These are phyloP conservation scores for Amyelois transitella DNA, from an alignment of 1,140 invertebrate genomes.

Conservation along the genomic window DNA sequence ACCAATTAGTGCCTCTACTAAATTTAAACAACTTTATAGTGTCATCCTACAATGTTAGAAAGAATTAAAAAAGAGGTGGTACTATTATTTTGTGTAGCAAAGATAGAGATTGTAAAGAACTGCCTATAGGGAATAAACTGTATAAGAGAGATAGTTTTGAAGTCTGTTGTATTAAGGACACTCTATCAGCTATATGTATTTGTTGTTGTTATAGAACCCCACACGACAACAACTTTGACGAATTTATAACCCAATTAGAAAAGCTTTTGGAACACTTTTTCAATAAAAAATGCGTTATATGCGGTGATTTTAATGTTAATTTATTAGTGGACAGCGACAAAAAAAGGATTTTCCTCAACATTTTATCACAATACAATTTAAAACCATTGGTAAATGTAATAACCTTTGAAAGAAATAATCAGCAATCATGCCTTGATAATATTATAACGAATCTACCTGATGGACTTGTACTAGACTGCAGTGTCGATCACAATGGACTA, in stretches of 20 bases:
- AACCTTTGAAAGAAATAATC: constrained; percentile 1
- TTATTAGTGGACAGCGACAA: neutral
- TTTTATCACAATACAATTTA: constrained; percentile 8
- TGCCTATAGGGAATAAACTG: constrained; percentile 1
- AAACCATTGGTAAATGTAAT: neutral
- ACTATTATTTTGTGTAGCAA: neutral
- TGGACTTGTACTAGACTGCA: neutral
- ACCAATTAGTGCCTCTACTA: neutral
- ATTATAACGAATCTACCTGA: constrained; percentile 11
- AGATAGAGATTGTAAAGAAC: neutral
- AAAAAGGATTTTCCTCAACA: neutral
- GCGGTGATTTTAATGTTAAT: constrained; percentile 12
- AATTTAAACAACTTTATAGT: neutral
- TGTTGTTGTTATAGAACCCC: constrained; percentile 10
- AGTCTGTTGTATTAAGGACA: constrained; percentile 8
- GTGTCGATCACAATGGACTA: constrained; percentile 7
- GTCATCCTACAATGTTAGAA: neutral
- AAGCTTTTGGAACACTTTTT: constrained; percentile 6
- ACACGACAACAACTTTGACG: constrained; percentile 4
- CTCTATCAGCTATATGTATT: constrained; percentile 3
- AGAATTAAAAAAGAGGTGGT: neutral
- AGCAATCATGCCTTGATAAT: constrained; percentile 11
- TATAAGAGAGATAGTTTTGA: constrained; percentile 9
- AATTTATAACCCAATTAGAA: constrained; percentile 6
- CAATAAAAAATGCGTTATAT: constrained; percentile 7